Base-by-base conservation (phyloP, 2,113 vertebrate species). In the Ochotona princeps region DNA sequence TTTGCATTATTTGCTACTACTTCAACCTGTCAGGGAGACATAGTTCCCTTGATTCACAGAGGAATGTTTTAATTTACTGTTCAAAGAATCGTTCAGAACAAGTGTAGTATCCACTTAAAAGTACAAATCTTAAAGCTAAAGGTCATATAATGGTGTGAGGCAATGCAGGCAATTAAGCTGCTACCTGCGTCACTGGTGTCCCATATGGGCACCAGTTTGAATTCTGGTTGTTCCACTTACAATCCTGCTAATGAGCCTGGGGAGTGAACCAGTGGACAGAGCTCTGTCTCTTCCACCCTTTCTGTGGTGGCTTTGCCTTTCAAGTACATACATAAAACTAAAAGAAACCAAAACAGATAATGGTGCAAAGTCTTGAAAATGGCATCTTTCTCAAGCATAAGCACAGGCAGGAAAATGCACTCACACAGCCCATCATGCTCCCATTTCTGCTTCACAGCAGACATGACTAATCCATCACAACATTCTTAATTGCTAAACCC, bases 11-110 rank as follows among this genome's bases (percentile, higher is more conserved):
- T 11, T 78, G 67, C 12, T 32, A 76, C 28, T 69, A 79, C 14
- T 60, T 17, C 32, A 63, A 89, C 8, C 66, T 87, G 57, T 79
- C n/a, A 72, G 60, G 67, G 94, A 81, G 81, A 66, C 47, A 7
- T 18, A 88, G 49, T 49, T 8, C 90, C 38, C 28, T 70, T 91
- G 49, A 93, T 67, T 94, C 79, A 76, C 25, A 87, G 76, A 32
- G 61, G 25, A 35, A 49, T 51, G 79, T 90, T 81, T 30, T 80
- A 20, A 88, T 67, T 83, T 80, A 54, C 18, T 92, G 73, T 61
- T 90, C 61, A 75, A 30, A 20, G 74, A 61, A 25, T 28, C 51
- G 32, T 93, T 79, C 14, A 87, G 25, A 84, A 73, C 8, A 78
- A 54, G 23, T 20, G 28, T 0, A 75, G 13, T 57, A 32, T 9